Conservation (phyloP, 2,888 invertebrate species). For the Anoncus sp. region DNA sequence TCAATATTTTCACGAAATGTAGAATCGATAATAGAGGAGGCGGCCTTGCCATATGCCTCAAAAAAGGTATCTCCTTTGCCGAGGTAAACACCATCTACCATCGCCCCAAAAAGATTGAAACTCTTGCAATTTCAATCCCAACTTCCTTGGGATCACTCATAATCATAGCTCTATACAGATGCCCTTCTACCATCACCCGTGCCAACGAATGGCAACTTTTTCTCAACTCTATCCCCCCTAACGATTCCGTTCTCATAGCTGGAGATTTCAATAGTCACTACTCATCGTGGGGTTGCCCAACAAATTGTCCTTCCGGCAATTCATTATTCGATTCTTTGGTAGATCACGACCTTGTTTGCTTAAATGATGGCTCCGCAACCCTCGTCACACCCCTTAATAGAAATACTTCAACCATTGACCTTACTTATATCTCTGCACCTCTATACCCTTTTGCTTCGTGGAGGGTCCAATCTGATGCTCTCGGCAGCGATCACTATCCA, state of each 20-base stretch:
- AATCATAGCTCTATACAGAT: constrained; percentile 26
- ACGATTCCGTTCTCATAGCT: too few species aligned
- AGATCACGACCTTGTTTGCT: background rate
- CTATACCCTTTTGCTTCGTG: background rate
- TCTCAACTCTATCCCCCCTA: too few species aligned
- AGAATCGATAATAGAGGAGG: constrained; percentile 9
- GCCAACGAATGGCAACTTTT: too few species aligned
- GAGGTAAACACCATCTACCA: background rate
- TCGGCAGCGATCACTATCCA: background rate
- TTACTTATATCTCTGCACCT: background rate
- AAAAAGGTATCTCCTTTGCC: constrained; percentile 25
- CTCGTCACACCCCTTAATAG: background rate
- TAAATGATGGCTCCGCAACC: constrained; percentile 5
- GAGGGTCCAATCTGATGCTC: background rate
- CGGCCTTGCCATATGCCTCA: constrained; percentile 35
- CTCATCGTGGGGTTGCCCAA: constrained; percentile 21
- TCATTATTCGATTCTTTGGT: background rate
- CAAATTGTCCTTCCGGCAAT: background rate
- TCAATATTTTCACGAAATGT: background rate
- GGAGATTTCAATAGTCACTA: too few species aligned
- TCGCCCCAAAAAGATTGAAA: constrained; percentile 3
- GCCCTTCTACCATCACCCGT: too few species aligned
- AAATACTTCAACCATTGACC: constrained; percentile 7
- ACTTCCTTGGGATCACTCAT: constrained; percentile 26
- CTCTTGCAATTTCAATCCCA: constrained; percentile 22